Base-by-base conservation (phyloP, 2,888 invertebrate genomes). In the Meteorus colon region DNA sequence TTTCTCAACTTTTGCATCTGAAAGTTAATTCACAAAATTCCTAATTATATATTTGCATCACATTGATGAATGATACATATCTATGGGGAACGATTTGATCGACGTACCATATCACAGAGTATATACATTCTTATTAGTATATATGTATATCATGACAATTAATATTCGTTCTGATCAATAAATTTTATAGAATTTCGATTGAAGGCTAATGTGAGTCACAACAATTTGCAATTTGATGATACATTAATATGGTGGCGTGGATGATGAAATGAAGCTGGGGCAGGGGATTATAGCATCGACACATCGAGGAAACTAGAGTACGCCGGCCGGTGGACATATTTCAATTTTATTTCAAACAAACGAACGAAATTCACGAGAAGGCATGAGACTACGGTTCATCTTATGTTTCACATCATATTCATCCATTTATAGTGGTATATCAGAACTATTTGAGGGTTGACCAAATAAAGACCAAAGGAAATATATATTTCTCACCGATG, bases 251-350 rank as follows among this genome's bases (percentile, higher is more conserved):
- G 2, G 1, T 8, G 27, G 14, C 6, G 24, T 59, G 14, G 14
- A 8, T 59, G n/a, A 6, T 12, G 10, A 31, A 31, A 19, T 19
- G n/a, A 34, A 34, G 4, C 3, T 19, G 16, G 41, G 69, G 16
- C 37, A 29, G 24, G 60, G 74, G 27, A 60, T 60, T 74, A 41
- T 41, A 67, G 67, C 31, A 24, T 55, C 24, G 55, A 19, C 51
- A 63, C 70, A 70, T 70, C 74, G 74, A 70, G 74, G 74, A 69
- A 75, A 75, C 74, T 59, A 37, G 31, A 34, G 8, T n/a, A 70
- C 70, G 69, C 70, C 74, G 70, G 74, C 29, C 19, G 69, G 63
- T 70, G 74, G 74, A 75, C 74, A 62, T 48, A 12, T 37, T 34
- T 37, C 59, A 41, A 73, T 59, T 34, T 1, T 65, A 16, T 12